phyloP scores from a whole-genome alignment of 2,113 vertebrate genomes.

The Pelecanoides urinatrix region DNA sequence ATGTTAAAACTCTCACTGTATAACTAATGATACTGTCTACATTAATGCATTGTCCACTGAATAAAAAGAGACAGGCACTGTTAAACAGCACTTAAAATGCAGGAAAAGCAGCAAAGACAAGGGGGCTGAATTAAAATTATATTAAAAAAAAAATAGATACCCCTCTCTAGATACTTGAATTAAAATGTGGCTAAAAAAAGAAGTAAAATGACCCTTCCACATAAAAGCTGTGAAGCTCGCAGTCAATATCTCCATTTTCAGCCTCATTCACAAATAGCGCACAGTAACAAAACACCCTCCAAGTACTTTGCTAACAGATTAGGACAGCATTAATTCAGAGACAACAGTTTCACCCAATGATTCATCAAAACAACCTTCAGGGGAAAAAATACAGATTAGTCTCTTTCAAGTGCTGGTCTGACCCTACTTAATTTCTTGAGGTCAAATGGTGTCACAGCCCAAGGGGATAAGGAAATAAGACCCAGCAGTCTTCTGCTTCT shows the following conservation, averaged over 20 bases:
- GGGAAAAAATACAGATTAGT: not conserved
- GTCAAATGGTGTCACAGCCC: not conserved
- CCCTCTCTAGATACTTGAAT: not conserved
- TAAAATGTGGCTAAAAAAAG: not conserved
- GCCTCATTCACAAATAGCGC: not conserved
- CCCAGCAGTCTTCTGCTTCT: not conserved
- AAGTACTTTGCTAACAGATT: not conserved
- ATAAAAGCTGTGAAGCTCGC: not conserved
- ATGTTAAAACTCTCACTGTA: not conserved
- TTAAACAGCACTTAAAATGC: not conserved
- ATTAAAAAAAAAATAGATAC: not conserved
- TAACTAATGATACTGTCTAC: not conserved
- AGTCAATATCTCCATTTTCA: not conserved
- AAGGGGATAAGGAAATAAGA: conserved; percentile 38
- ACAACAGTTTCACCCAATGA: not conserved
- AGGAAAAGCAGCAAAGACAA: not conserved
- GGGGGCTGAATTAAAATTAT: not conserved
- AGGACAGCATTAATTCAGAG: not conserved
- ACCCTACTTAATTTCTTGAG: not conserved
- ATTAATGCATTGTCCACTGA: not conserved
- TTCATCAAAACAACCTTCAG: not conserved
- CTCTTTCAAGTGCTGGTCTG: not conserved
- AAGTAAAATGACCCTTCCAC: not conserved
- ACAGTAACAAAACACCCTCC: not conserved
- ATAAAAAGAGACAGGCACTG: not conserved